These are phyloP conservation scores for Hippotragus niger DNA, from an alignment of 2,113 vertebrate species.

Conservation along the genomic window DNA sequence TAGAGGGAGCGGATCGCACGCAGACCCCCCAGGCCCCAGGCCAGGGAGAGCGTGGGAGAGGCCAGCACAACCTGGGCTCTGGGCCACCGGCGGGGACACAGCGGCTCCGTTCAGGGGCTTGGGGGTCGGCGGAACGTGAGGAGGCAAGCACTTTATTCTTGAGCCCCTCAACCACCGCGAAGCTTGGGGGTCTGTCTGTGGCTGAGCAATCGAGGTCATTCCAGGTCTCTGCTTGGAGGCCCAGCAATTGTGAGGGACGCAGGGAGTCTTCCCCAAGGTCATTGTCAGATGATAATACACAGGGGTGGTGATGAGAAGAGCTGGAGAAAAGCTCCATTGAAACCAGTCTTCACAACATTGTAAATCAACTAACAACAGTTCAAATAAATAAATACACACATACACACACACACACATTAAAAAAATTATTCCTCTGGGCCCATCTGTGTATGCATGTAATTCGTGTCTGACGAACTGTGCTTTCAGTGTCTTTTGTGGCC, in stretches of 20 bases:
- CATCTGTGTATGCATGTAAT: neutral
- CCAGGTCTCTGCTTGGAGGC: neutral
- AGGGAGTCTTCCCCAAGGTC: neutral
- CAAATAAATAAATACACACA: neutral
- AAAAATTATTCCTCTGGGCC: neutral
- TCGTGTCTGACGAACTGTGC: neutral
- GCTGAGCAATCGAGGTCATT: neutral
- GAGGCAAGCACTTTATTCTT: neutral
- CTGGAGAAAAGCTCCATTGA: neutral
- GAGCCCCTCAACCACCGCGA: neutral
- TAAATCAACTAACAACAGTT: neutral
- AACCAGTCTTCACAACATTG: neutral
- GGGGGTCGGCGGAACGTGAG: neutral
- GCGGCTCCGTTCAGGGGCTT: neutral
- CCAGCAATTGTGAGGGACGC: neutral
- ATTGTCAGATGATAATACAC: neutral
- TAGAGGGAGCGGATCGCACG: accelerated
- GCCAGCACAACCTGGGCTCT: neutral
- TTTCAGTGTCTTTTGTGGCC: neutral
- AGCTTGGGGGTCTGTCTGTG: neutral
- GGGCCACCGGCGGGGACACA: neutral
- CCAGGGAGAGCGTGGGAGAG: neutral
- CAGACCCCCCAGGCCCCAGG: neutral
- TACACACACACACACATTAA: accelerated
- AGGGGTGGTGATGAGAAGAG: neutral